Evolutionary conservation across 2,113 vertebrate genomes (phyloP).

Genomic region (Ageneiosus marmoratus): DNA sequence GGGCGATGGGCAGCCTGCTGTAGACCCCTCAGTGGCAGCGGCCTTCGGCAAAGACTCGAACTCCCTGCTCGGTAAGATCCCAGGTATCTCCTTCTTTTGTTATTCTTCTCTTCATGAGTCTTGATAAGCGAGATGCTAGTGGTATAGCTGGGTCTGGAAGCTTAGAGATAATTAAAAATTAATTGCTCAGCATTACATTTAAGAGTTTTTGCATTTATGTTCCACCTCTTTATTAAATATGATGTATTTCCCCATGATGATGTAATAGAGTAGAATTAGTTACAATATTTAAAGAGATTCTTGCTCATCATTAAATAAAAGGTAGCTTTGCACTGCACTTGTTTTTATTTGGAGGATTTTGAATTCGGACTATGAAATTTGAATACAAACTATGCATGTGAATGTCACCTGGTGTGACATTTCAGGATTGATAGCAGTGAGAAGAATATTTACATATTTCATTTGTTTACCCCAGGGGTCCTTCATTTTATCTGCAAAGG

Average conservation of each 20-base stretch:
- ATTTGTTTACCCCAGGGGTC: not conserved
- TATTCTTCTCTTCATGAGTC: slow-evolving; percentile 7
- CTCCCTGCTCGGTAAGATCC: slow-evolving; percentile 92
- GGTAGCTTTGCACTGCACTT: not conserved
- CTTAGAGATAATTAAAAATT: not conserved
- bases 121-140: not conserved
- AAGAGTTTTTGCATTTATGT: not conserved
- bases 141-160: not conserved
- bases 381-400: not conserved
- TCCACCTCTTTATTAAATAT: not conserved
- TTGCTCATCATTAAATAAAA: not conserved
- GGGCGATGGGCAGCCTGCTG: slow-evolving; percentile 89
- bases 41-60: slow-evolving; percentile 93
- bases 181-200: not conserved
- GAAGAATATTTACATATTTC: not conserved
- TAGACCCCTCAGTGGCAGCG: slow-evolving; percentile 86
- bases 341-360: not conserved
- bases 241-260: not conserved
- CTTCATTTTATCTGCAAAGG: not conserved
- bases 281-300: not conserved
- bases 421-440: not conserved
- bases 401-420: not conserved
- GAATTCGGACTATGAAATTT: not conserved
- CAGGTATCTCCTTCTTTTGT: slow-evolving; percentile 69
- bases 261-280: not conserved